phyloP scores from a whole-genome alignment of 2,113 vertebrate genomes.

The Drymodes brunneopygia region DNA sequence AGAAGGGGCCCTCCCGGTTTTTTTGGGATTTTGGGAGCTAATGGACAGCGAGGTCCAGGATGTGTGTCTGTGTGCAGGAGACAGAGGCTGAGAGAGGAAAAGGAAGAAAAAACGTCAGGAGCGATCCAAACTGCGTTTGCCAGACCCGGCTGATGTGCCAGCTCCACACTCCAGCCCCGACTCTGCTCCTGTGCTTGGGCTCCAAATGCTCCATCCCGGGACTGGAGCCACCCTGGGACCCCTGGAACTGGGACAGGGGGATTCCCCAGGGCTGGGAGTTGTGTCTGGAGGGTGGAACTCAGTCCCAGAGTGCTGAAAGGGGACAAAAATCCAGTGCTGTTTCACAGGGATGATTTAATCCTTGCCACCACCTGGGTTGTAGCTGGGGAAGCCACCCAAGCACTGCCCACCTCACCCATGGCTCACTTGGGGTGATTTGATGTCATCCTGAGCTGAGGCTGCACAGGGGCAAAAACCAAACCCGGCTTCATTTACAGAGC shows the following conservation, averaged over 20 bases:
- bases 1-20: not conserved
- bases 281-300: not conserved
- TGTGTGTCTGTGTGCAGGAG: not conserved
- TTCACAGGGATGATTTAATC: not conserved
- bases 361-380: not conserved
- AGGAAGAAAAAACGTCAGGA: not conserved
- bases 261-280: not conserved
- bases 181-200: not conserved
- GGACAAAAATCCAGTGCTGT: not conserved
- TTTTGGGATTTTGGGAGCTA: not conserved
- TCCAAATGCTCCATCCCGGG: not conserved
- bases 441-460: not conserved
- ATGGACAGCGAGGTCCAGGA: not conserved
- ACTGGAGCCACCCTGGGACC: rapidly evolving
- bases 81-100: not conserved
- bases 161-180: rapidly evolving
- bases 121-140: not conserved
- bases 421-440: not conserved
- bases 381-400: not conserved
- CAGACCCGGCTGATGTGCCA: not conserved
- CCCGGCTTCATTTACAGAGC: not conserved
- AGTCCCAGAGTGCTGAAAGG: not conserved
- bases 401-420: not conserved
- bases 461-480: not conserved
- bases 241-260: not conserved